Base-by-base conservation (phyloP, 2,888 invertebrate species). In the Lasioglossum malachurum region DNA sequence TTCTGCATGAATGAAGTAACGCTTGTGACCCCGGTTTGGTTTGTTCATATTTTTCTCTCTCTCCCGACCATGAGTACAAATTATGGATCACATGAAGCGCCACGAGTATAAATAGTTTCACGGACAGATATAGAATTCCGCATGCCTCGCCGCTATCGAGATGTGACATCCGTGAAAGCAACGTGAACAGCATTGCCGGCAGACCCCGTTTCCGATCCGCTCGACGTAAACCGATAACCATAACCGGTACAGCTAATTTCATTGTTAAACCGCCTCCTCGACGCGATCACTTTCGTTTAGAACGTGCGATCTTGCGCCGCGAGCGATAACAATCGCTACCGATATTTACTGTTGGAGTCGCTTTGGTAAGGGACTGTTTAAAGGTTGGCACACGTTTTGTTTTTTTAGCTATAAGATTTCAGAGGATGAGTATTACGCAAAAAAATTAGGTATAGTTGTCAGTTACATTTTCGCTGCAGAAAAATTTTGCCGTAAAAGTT, bases 141-240 rank as follows among this genome's bases (percentile, higher is more conserved):
- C 71, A 31, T 79, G 87, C 49, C 75, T 72, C 77, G 53, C 31
- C 44, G 84, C 64, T 78, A 75, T 69, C 80, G 86, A 87, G 85
- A 89, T 91, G 87, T 92, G 89, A 91, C 91, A 90, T 88, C 83
- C 88, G 87, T 57, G 80, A 81, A 78, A 82, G 86, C 87, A 84
- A 89, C 91, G 89, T 87, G 84, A 83, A 78, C 78, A 49, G 88
- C 84, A 84, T 90, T 67, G 77, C 41, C 75, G 67, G 49, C 49
- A 46, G 53, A 35, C 41, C 69, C 76, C 75, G 53, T 85, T 83
- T 81, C 82, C 85, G 77, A 79, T 81, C 80, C 44, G 12, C 46
- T 41, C 77, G 35, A 53, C 1, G 35, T 67, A 38, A 57, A 27
- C 38, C 73, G 84, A 79, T 44, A 75, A 72, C 46, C 71, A 64